phyloP scores from a whole-genome alignment of 2,888 invertebrate species.

The Aelia acuminata region DNA sequence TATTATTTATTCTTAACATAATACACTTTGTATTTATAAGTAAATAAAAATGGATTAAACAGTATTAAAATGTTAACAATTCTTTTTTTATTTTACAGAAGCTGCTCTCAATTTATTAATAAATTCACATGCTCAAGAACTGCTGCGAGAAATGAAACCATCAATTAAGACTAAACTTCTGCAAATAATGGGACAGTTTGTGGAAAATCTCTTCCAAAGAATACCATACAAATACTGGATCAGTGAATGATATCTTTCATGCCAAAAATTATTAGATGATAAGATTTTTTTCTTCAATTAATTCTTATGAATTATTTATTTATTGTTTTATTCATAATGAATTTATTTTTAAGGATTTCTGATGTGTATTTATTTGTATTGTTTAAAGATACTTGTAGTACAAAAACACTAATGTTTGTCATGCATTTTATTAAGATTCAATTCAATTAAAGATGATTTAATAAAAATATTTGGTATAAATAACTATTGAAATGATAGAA shows the following conservation, averaged over 20 bases:
- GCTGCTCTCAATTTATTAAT: constrained; percentile 89
- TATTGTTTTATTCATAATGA: constrained; percentile 9
- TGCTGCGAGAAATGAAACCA: constrained; percentile 90
- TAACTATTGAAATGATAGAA: neutral
- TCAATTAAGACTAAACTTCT: constrained; percentile 83
- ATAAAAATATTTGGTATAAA: neutral
- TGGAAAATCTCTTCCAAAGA: constrained; percentile 81
- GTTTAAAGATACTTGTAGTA: constrained; percentile 4
- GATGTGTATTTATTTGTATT: neutral
- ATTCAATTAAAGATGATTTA: neutral
- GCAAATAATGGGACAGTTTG: constrained; percentile 81
- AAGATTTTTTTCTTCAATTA: neutral
- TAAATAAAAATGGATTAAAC: no score
- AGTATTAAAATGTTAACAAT: neutral
- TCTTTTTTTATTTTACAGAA: constrained; percentile 72
- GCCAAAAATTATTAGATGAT: neutral
- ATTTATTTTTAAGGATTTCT: constrained; percentile 15
- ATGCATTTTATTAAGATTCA: neutral
- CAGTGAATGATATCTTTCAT: constrained; percentile 67
- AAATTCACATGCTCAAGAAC: constrained; percentile 87
- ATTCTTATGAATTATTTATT: constrained; percentile 13
- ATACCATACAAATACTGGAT: constrained; percentile 87
- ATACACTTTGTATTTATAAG: neutral
- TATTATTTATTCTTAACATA: neutral
- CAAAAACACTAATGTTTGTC: neutral